These are phyloP conservation scores for Myzus persicae DNA, from an alignment of 1,140 invertebrate genomes.

Conservation along the genomic window DNA sequence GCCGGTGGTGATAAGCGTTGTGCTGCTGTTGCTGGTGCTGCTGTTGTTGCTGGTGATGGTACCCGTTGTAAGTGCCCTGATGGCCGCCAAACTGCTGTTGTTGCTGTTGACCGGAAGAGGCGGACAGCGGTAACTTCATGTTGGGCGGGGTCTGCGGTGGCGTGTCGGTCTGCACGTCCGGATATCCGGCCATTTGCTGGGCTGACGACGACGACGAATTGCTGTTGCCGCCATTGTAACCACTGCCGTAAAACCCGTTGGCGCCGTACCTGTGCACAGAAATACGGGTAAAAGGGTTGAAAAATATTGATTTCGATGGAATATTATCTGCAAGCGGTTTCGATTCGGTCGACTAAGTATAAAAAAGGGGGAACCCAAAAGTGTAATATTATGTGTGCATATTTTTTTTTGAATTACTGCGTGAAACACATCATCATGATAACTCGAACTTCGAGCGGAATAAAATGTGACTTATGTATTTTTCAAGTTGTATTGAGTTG, in stretches of 20 bases:
- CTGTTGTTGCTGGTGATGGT: conserved; percentile 34
- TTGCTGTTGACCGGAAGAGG: conserved; percentile 61
- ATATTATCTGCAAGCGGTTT: too few species aligned
- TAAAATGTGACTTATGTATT: background rate
- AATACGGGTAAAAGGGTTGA: background rate
- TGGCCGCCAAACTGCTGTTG: conserved; percentile 68
- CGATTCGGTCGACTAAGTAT: too few species aligned
- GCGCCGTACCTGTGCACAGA: conserved; percentile 65
- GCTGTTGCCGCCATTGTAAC: conserved; percentile 68
- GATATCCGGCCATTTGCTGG: conserved; percentile 70
- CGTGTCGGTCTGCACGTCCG: conserved; percentile 88
- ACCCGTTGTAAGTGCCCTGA: conserved; percentile 59
- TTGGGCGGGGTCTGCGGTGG: conserved; percentile 91
- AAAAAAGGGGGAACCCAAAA: too few species aligned
- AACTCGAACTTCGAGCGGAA: background rate
- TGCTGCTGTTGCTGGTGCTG: conserved; percentile 40
- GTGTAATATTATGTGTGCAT: too few species aligned
- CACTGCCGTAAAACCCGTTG: conserved; percentile 51
- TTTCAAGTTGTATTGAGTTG: background rate
- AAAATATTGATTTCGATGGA: background rate
- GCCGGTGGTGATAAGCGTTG: conserved; percentile 49
- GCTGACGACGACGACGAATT: conserved; percentile 55
- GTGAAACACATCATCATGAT: too few species aligned
- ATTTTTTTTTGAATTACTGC: too few species aligned
- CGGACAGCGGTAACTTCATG: conserved; percentile 82